A percentile compares a stretch with the other conserved stretches of the same genome.
phyloP scores from a whole-genome alignment of 2,113 vertebrate species.

The Zingel zingel region DNA sequence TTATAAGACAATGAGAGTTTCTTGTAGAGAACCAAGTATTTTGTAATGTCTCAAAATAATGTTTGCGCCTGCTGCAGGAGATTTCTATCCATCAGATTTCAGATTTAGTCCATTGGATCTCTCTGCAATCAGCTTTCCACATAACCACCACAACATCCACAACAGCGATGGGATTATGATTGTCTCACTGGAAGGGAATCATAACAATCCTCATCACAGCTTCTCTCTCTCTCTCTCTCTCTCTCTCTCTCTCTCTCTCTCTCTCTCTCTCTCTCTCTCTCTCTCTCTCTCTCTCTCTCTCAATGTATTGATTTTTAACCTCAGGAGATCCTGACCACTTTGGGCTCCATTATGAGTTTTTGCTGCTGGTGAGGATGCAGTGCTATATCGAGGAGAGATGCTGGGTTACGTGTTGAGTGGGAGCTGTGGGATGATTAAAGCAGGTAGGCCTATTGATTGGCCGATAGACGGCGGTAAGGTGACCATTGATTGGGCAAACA shows the following conservation, averaged over 20 bases:
- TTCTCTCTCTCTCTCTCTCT: constrained; percentile 9
- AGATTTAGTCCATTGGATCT: neutral
- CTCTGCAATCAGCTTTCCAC: neutral
- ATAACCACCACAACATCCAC: neutral
- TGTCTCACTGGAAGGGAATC: neutral
- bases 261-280: constrained; percentile 6
- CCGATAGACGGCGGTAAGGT: constrained; percentile 58
- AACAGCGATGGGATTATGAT: neutral
- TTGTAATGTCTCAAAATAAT: neutral
- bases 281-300: constrained; percentile 7
- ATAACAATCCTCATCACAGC: neutral
- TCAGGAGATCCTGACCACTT: constrained; percentile 14
- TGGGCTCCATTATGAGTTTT: constrained; percentile 20
- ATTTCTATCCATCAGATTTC: neutral
- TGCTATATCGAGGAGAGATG: constrained; percentile 20
- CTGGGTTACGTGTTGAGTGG: constrained; percentile 43
- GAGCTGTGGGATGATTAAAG: constrained; percentile 68
- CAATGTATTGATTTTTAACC: constrained; percentile 35
- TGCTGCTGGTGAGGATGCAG: constrained; percentile 21
- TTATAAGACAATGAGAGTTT: neutral
- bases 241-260: neutral
- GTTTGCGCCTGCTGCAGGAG: neutral
- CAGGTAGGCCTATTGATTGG: constrained; percentile 76
- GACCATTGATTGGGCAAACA: constrained; percentile 77
- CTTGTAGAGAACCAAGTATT: neutral